These are phyloP conservation scores for Petrocephalus sullivani DNA, from an alignment of 2,797 vertebrate species.

Conservation along the genomic window DNA sequence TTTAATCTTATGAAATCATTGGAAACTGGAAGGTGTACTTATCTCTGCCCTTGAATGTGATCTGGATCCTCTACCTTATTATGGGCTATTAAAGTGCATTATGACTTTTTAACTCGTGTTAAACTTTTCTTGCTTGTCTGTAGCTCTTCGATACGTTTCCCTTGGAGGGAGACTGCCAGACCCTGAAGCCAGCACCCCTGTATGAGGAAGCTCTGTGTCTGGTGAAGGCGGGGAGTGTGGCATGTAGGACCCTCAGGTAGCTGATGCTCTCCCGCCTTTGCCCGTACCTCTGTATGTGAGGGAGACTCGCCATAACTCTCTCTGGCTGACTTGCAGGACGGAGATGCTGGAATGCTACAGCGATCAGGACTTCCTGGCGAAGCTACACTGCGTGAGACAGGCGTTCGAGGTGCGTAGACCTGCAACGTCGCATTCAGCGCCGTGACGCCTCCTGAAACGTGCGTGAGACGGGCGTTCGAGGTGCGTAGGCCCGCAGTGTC, in stretches of 20 bases:
- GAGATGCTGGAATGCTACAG: conserved; percentile 89
- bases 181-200: conserved; percentile 75
- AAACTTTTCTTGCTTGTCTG: background rate
- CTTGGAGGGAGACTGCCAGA: conserved; percentile 63
- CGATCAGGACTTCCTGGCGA: conserved; percentile 92
- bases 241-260: conserved; percentile 80
- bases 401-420: conserved; percentile 77
- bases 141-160: conserved; percentile 83
- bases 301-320: background rate
- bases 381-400: conserved; percentile 90
- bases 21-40: background rate
- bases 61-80: background rate
- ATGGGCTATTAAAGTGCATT: background rate
- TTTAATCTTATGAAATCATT: too few species aligned
- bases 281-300: background rate
- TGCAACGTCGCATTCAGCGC: background rate
- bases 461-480: conserved; percentile 19
- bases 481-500: conserved; percentile 51
- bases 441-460: background rate
- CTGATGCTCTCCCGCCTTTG: background rate
- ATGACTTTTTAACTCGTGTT: background rate
- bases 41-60: background rate
- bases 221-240: conserved; percentile 71
- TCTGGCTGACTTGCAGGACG: conserved; percentile 61
- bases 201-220: conserved; percentile 84